Evolutionary conservation across 2,113 vertebrate species (phyloP).

Genomic region (Capreolus pygargus): DNA sequence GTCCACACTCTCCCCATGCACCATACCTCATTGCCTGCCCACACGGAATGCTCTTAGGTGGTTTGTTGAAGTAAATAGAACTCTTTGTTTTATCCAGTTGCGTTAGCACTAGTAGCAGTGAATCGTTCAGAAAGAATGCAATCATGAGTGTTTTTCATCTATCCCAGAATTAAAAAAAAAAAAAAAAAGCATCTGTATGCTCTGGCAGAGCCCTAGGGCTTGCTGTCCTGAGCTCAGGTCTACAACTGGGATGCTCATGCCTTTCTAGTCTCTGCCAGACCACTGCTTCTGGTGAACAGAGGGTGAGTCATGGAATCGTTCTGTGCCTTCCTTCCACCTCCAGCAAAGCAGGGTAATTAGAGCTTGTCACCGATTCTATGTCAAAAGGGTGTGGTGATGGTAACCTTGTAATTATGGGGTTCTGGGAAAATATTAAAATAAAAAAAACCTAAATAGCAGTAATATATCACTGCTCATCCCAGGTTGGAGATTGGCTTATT

Average conservation of each 20-base stretch:
- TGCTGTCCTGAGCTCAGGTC: neutral
- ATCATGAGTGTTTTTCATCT: neutral
- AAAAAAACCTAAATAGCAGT: neutral
- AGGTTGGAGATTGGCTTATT: neutral
- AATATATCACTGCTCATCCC: neutral
- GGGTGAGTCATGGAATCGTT: neutral
- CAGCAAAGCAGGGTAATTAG: neutral
- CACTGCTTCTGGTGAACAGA: neutral
- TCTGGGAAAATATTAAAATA: conserved; percentile 3
- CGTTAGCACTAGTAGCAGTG: neutral
- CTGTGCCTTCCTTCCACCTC: neutral
- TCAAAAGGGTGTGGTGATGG: neutral
- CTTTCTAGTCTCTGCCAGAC: neutral
- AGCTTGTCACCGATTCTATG: conserved; percentile 3
- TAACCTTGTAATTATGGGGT: conserved; percentile 40
- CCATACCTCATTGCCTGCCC: neutral
- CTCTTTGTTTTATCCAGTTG: neutral
- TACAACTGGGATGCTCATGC: neutral
- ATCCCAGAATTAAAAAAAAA: neutral
- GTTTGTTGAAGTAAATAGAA: conserved; percentile 34
- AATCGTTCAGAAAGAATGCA: neutral
- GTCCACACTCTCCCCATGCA: neutral
- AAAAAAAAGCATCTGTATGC: neutral
- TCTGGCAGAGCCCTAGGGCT: neutral
- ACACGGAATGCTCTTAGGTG: neutral